These are phyloP conservation scores for Oryzaephilus surinamensis DNA, from an alignment of 1,140 invertebrate genomes.

Conservation along the genomic window DNA sequence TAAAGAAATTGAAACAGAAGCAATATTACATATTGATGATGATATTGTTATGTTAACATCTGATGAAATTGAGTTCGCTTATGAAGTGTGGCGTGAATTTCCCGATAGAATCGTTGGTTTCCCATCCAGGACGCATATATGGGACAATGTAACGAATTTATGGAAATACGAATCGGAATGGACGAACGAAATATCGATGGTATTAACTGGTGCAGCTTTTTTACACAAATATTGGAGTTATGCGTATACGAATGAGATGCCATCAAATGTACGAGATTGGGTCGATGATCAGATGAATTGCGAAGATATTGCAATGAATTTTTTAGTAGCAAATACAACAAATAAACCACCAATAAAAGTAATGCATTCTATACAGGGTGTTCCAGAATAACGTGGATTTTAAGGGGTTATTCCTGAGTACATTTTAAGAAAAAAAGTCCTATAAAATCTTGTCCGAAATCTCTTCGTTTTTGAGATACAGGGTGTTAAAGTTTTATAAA, in stretches of 20 bases:
- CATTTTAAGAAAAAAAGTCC: too few relatives aligned
- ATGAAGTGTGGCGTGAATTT: slow-evolving; percentile 86
- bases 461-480: too few relatives aligned
- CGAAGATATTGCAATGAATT: slow-evolving; percentile 93
- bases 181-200: slow-evolving; percentile 90
- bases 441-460: too few relatives aligned
- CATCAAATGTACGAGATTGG: slow-evolving; percentile 58
- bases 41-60: slow-evolving; percentile 90
- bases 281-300: slow-evolving; percentile 91
- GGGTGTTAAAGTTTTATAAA: too few relatives aligned
- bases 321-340: slow-evolving; percentile 81
- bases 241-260: slow-evolving; percentile 76
- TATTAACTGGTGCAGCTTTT: slow-evolving; percentile 86
- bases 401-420: too few relatives aligned
- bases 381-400: slow-evolving; percentile 6
- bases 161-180: slow-evolving; percentile 93
- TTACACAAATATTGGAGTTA: slow-evolving; percentile 90
- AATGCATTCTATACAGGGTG: too few relatives aligned
- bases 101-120: slow-evolving; percentile 85
- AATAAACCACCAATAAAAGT: slow-evolving; percentile 90
- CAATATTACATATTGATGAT: slow-evolving; percentile 83
- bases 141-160: slow-evolving; percentile 70
- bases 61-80: slow-evolving; percentile 85
- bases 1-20: slow-evolving; percentile 87
- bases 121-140: slow-evolving; percentile 79